Percentiles rank a stretch among this genome's conserved stretches.
Conservation (phyloP, 2,797 vertebrate genomes). For the Calcarius lapponicus region DNA sequence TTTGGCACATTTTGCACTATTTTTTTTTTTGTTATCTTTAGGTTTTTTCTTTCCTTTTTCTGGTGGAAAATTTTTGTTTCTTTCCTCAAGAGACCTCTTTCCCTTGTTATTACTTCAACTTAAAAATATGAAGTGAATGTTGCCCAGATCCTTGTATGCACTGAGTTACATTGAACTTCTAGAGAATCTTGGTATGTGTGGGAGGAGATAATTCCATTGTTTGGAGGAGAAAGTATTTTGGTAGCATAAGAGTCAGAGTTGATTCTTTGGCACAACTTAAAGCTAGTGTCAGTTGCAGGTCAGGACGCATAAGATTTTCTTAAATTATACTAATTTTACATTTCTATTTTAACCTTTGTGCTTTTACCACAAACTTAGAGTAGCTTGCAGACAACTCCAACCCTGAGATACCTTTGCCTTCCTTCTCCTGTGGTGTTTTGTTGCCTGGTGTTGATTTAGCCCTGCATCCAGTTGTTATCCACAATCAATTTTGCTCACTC, state of each 20-base stretch:
- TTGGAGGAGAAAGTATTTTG: constrained; percentile 43
- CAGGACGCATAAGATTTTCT: constrained; percentile 6
- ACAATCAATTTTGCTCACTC: background rate
- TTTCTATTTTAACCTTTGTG: constrained; percentile 30
- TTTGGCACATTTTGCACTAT: background rate
- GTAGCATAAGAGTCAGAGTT: background rate
- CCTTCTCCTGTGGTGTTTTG: background rate
- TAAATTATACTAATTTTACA: constrained; percentile 1
- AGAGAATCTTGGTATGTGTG: constrained; percentile 17
- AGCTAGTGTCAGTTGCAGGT: constrained; percentile 24
- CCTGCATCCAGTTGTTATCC: background rate
- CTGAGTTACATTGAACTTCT: background rate
- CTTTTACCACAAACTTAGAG: background rate
- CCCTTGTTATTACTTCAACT: constrained; percentile 3
- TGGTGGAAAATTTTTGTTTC: background rate
- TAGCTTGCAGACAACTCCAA: background rate
- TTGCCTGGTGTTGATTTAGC: background rate
- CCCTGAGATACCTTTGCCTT: background rate
- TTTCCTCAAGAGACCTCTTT: background rate
- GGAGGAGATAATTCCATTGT: constrained; percentile 52
- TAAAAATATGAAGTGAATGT: constrained; percentile 39
- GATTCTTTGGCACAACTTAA: background rate
- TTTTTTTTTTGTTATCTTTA: background rate
- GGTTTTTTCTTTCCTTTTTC: background rate
- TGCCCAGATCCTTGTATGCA: background rate